Base-by-base conservation (phyloP, 1,140 invertebrate species). In the Drosophila prosaltans region DNA sequence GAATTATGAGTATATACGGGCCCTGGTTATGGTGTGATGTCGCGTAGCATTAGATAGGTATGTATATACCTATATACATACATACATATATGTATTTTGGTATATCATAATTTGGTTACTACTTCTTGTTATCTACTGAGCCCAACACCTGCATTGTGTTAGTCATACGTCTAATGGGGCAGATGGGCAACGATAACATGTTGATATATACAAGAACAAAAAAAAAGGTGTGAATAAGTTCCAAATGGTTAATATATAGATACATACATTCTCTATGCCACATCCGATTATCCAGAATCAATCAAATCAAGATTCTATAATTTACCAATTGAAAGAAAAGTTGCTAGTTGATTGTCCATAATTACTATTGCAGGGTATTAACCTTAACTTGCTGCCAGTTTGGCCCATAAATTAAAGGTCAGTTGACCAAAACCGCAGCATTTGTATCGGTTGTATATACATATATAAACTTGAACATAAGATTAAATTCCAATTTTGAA, bases 41-140 rank as follows among this genome's bases (percentile, higher is more conserved):
- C 21, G 21, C 21, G 21, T 51, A 24, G 45, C 21, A 21, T 4
- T 45, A 21, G n/a, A 16, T 21, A n/a, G 41, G 11, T 48, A 21
- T n/a, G 11, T 48, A 16, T 16, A 16, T 16, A 16, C 16, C 0
- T 16, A 16, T 16, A 16, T 0, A 16, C 16, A 16, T 16, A 16
- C 16, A 16, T 16, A 16, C 0, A 0, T 16, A 16, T 16, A 16
- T 16, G 16, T 48, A 21, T 21, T 48, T 48, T 8, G 2, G 21
- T 51, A 26, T 24, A 51, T 51, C 45, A 51, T 51, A 51, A 51
- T 51, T 51, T 51, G 21, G 45, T 51, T 51, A 51, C 21, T 51
- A 51, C 45, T 24, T 5, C 16, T 45, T 16, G 45, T 51, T 51
- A 51, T 51, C 45, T 24, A 24, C 21, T 51, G 21, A 51, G 21